Percentiles rank a stretch among this genome's conserved stretches.
Conservation (phyloP, 2,113 vertebrate genomes). For the Onychorhynchus coronatus region DNA sequence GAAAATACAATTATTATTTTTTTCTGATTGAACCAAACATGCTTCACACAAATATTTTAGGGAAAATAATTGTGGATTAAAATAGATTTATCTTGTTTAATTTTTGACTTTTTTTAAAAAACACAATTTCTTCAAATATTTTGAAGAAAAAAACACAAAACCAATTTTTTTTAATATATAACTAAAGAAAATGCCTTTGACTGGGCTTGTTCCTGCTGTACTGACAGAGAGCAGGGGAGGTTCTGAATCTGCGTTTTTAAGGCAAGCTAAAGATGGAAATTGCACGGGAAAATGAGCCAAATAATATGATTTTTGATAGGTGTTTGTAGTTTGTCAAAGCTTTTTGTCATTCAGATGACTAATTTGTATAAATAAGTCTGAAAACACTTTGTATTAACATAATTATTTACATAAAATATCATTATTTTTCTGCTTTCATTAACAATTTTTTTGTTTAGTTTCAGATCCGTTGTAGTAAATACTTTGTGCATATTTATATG, state of each 20-base stretch:
- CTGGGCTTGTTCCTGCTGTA: not conserved
- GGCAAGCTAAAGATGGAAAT: constrained; percentile 45
- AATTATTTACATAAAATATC: constrained; percentile 60
- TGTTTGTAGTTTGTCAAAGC: constrained; percentile 55
- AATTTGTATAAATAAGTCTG: constrained; percentile 67
- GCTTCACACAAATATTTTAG: not conserved
- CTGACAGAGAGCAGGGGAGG: not conserved
- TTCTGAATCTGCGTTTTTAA: constrained; percentile 6
- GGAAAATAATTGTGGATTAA: not conserved
- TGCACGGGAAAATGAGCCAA: constrained; percentile 37
- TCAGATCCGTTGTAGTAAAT: constrained; percentile 16
- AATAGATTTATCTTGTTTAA: not conserved
- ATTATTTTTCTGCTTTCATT: constrained; percentile 61
- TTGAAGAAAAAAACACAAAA: not conserved
- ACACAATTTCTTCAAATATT: not conserved
- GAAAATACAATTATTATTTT: not conserved
- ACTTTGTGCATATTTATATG: constrained; percentile 13
- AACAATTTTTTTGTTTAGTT: constrained; percentile 65
- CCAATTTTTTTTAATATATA: not conserved
- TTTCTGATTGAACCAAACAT: not conserved
- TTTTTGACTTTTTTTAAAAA: not conserved
- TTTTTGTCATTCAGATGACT: constrained; percentile 59
- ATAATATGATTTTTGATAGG: constrained; percentile 57
- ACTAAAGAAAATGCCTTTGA: constrained; percentile 9
- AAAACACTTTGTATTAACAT: constrained; percentile 57